phyloP scores from a whole-genome alignment of 2,797 vertebrate species.

The Etheostoma nigrum region DNA sequence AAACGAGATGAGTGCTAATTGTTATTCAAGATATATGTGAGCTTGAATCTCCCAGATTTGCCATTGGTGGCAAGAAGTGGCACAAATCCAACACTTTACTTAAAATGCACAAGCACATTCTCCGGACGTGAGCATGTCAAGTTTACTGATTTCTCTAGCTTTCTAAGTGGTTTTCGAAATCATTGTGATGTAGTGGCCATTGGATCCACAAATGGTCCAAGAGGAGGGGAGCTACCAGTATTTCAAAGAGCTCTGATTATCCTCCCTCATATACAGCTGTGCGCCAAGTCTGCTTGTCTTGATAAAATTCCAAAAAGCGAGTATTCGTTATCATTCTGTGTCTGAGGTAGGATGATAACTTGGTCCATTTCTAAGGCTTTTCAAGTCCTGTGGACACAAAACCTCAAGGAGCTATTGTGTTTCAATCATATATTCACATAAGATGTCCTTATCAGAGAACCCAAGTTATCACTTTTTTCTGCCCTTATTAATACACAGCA shows the following conservation, averaged over 20 bases:
- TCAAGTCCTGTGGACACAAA: neutral
- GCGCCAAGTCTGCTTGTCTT: slow-evolving; percentile 14
- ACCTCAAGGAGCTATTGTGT: neutral
- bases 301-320: slow-evolving; percentile 27
- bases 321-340: slow-evolving; percentile 19
- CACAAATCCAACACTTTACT: slow-evolving; percentile 6
- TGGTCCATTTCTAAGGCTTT: neutral
- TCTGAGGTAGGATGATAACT: slow-evolving; percentile 9
- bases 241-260: slow-evolving; percentile 58
- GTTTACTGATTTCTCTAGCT: slow-evolving; percentile 25
- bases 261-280: slow-evolving; percentile 34
- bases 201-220: slow-evolving; percentile 42
- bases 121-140: slow-evolving; percentile 4
- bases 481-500: neutral
- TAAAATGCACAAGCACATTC: slow-evolving; percentile 47
- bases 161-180: slow-evolving; percentile 48
- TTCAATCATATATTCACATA: neutral
- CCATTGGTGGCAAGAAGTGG: neutral
- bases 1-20: neutral
- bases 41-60: slow-evolving; percentile 14
- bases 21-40: slow-evolving; percentile 1
- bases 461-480: neutral
- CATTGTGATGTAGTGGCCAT: slow-evolving; percentile 41
- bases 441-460: neutral
- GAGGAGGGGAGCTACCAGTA: slow-evolving; percentile 26